A percentile compares a stretch with the other conserved stretches of the same genome.
phyloP scores from a whole-genome alignment of 92 coral and sea anemone genomes.

The Zoanthus solanderi region DNA sequence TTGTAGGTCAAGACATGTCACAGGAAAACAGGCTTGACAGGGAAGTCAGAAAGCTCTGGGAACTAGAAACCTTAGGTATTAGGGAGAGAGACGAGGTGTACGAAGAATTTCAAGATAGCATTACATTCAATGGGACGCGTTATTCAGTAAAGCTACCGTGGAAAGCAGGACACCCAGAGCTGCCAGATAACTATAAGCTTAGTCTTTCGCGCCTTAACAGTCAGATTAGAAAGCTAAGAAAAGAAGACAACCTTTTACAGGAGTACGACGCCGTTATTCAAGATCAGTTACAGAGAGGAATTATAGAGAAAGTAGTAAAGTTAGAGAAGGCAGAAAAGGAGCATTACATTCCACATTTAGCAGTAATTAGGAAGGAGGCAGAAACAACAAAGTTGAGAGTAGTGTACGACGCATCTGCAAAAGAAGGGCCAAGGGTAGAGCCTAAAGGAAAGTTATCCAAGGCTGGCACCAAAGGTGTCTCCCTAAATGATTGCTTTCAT shows the following conservation, averaged over 20 bases:
- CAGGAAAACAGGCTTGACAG: background rate
- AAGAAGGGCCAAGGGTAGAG: constrained; percentile 37
- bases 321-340: constrained; percentile 44
- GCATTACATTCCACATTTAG: constrained; percentile 54
- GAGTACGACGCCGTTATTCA: constrained; percentile 50
- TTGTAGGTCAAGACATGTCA: background rate
- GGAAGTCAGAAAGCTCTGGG: constrained; percentile 49
- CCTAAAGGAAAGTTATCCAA: no score
- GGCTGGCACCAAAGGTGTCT: background rate
- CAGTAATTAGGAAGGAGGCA: constrained; percentile 49
- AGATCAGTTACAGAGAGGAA: constrained; percentile 31
- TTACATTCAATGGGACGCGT: constrained; percentile 4
- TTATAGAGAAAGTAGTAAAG: constrained; percentile 45
- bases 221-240: constrained; percentile 41
- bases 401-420: constrained; percentile 59
- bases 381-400: constrained; percentile 51
- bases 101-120: constrained; percentile 47
- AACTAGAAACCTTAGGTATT: constrained; percentile 60
- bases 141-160: constrained; percentile 51
- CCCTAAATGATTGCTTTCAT: constrained; percentile 59
- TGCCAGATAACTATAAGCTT: constrained; percentile 48
- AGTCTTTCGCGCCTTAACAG: constrained; percentile 49
- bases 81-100: constrained; percentile 48
- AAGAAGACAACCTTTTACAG: constrained; percentile 32
- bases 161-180: constrained; percentile 48